Evolutionary conservation across 2,113 vertebrate species (phyloP).

Genomic region (Centropristis striata): DNA sequence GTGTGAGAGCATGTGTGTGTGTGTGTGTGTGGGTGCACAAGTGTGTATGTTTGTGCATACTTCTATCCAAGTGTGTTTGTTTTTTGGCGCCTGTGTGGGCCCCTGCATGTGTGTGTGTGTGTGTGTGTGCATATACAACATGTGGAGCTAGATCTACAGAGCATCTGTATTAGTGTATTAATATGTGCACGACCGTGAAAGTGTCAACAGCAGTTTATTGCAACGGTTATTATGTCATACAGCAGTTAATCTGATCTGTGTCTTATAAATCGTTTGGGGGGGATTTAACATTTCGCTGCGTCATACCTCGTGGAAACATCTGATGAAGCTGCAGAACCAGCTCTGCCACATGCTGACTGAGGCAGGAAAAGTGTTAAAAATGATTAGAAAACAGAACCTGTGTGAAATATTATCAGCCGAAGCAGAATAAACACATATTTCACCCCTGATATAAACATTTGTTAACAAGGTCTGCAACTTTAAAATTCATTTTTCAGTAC

Average conservation of each 20-base stretch:
- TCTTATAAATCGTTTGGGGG: slow-evolving; percentile 52
- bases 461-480: not conserved
- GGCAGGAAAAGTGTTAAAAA: slow-evolving; percentile 35
- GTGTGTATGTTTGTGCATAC: slow-evolving; percentile 36
- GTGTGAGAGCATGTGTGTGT: slow-evolving; percentile 24
- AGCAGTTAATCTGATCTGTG: slow-evolving; percentile 70
- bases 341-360: slow-evolving; percentile 52
- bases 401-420: not conserved
- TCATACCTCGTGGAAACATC: slow-evolving; percentile 50
- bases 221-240: slow-evolving; percentile 65
- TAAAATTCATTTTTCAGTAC: too few species aligned
- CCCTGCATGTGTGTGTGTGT: not conserved
- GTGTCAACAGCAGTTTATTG: slow-evolving; percentile 70
- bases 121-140: not conserved
- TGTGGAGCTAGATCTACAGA: not conserved
- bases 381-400: slow-evolving; percentile 28
- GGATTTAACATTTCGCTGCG: slow-evolving; percentile 57
- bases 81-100: slow-evolving; percentile 33
- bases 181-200: slow-evolving; percentile 51
- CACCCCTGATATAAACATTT: not conserved
- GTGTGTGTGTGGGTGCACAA: slow-evolving; percentile 35
- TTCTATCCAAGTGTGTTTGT: slow-evolving; percentile 31
- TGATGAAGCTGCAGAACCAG: slow-evolving; percentile 39
- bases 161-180: slow-evolving; percentile 50
- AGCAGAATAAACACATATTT: not conserved